Evolutionary conservation across 1,140 invertebrate genomes (phyloP), one percentile per base, ranked within the genome.

Genomic region (Zaprionus camerounensis): DNA sequence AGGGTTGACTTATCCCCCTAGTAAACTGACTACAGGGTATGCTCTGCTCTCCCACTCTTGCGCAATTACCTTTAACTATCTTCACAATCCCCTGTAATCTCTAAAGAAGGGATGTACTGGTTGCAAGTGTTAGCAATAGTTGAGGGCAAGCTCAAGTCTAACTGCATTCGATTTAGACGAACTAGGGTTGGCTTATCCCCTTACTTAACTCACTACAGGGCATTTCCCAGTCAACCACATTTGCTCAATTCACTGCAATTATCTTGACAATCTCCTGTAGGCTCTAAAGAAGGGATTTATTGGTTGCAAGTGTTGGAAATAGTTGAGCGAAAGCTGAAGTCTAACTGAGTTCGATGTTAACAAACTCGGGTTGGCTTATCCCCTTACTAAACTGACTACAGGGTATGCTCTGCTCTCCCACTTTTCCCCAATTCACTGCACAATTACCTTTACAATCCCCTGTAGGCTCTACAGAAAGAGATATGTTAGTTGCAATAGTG

Each of bases 191-290:
- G 13, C 3, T 17, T 46, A 46, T 6, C 17, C 6, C 17, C 44
- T 20, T n/a, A 20, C 15, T 41, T n/a, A n/a, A 15, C 38, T 41
- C 4, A n/a, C 4, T 20, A 46, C 17, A 46, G 9, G 20, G 20
- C 2, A 22, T 22, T 2, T 2, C 2, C 20, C 2, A 2, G 20
- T 22, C 20, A 22, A 22, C 20, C 20, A 22, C 20, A 22, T 22
- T 22, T 2, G 20, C 24, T 1, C 20, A 20, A 20, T 20, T 20
- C 20, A 20, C 20, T 5, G 5, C 44, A 51, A 55, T 62, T 73
- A 67, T 72, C 41, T 53, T 26, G 12, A 20, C 70, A 72, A 46
- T 46, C 20, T 1, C 20, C 1, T 20, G 20, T 20, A 20, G 20
- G 20, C 20, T 20, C 20, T 20, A 20, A 20, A 20, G 20, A 20